A percentile compares a stretch with the other conserved stretches of the same genome.
phyloP scores from a whole-genome alignment of 2,888 invertebrate genomes.

The Aelia acuminata region DNA sequence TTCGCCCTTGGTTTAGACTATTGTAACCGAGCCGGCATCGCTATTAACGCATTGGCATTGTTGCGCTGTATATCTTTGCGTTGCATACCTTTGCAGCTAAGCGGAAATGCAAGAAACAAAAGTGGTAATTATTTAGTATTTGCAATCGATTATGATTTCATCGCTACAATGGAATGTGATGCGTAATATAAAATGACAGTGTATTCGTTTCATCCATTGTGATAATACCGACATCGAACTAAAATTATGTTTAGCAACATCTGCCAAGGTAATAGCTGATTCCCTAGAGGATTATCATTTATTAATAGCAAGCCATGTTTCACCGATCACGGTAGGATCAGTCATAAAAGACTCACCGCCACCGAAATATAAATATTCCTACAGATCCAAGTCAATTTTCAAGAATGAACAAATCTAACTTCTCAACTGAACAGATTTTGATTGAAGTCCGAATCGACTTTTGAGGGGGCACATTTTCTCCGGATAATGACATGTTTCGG shows the following conservation, averaged over 20 bases:
- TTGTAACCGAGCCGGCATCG: background rate
- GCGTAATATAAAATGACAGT: background rate
- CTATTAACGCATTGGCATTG: background rate
- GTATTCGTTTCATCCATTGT: background rate
- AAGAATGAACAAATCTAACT: no score
- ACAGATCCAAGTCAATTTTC: no score
- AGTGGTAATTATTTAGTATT: background rate
- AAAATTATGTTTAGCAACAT: background rate
- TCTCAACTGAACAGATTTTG: no score
- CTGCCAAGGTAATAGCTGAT: slow-evolving; percentile 1
- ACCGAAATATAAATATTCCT: no score
- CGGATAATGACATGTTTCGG: no score
- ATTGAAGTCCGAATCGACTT: no score
- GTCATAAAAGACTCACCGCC: no score
- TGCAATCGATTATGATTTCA: background rate
- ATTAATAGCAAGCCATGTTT: no score
- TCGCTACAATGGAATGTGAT: background rate
- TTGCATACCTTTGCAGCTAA: background rate
- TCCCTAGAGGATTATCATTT: background rate
- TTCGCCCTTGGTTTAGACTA: background rate
- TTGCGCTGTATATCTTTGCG: background rate
- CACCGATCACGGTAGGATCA: no score
- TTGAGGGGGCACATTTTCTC: no score
- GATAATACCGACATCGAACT: background rate
- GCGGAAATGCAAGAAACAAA: slow-evolving; percentile 1